Evolutionary conservation across 2,797 vertebrate species (phyloP), one percentile per base, ranked within the genome.

Genomic region (Anguilla marmorata): DNA sequence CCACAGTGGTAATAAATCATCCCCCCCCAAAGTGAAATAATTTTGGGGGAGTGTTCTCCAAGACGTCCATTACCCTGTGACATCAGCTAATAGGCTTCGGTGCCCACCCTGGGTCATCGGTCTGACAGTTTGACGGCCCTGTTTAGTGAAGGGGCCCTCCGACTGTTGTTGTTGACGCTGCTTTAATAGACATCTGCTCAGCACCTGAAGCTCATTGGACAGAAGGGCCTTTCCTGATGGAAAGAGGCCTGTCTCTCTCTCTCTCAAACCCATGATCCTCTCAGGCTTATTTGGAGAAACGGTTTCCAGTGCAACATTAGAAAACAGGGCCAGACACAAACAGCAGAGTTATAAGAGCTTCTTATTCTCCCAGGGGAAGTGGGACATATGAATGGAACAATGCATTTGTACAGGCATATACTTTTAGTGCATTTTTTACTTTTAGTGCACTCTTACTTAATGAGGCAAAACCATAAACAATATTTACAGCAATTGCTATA

Each of bases 41-140:
- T 82, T 45, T 41, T 48, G 37, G 79, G 21, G 79, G 79, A 82
- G 79, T 12, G 41, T 82, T 82, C 45, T n/a, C 45, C 41, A 3
- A 82, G 79, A 50, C 24, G 16, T 50, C 79, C 54, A 85, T 85
- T 85, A 12, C 79, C 79, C 66, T 74, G 63, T 33, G 85, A 72
- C 63, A 50, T 69, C 50, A 86, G 45, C 63, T 86, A 86, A 86
- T 72, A 52, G 84, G 84, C 3, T 45, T 85, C 37, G 6, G 11
- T 56, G 63, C 58, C 58, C 56, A 8, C 85, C 85, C 48, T 50
- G 16, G 66, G 60, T 86, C 85, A 72, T 27, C 85, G 52, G 24
- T 27, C 33, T 86, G 85, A 52, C 63, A 27, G 72, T 72, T 66
- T 86, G 30, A 86, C 45, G 45, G 16, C 85, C 45, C 66, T 74